Base-by-base conservation (phyloP, 2,888 invertebrate genomes). In the Callinectes sapidus region DNA sequence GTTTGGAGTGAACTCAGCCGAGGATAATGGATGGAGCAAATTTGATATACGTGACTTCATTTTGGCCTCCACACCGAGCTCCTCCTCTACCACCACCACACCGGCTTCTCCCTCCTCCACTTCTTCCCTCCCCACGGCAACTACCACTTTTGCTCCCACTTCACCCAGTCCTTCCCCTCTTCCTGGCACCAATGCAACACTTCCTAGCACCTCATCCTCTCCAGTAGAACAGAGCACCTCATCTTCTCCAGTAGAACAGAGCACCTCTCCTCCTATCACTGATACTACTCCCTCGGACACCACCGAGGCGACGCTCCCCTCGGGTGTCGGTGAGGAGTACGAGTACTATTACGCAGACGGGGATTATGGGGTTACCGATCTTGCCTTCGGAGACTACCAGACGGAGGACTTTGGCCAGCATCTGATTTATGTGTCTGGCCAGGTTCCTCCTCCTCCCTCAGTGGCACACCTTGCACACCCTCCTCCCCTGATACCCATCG, bases 1-100 rank as follows among this genome's bases (percentile, higher is more conserved):
- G 28, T 92, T 91, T 66, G 92, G 92, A 5, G 91, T 92, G n/a
- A 92, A 92, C 89, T 90, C 92, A 85, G 88, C 92, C 14, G 90
- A 90, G 61, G 92, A 92, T 32, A 91, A 91, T n/a, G 35, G 28
- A 6, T 55, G 42, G 55, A 55, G 42, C 14, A 54, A 88, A 81
- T 32, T 54, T 39, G 48, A 28, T n/a, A 91, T 81, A 42, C 77
- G 39, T 13, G 85, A 91, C 13, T 2, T 89, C 6, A 66, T 61
- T 61, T 18, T 91, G 13, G 39, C 61, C 14, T 85, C 89, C 35
- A 39, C 81, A 32, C 39, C 55, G 10, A 81, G 85, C 39, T 81
- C 77, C 39, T 18, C 39, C 28, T 42, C 85, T 61, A 14, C 39
- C 18, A 90, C 55, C 8, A 35, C 91, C 32, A 48, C 42, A 42